These are phyloP conservation scores for Autographa pulchrina DNA, from an alignment of 2,888 invertebrate genomes.

Conservation along the genomic window DNA sequence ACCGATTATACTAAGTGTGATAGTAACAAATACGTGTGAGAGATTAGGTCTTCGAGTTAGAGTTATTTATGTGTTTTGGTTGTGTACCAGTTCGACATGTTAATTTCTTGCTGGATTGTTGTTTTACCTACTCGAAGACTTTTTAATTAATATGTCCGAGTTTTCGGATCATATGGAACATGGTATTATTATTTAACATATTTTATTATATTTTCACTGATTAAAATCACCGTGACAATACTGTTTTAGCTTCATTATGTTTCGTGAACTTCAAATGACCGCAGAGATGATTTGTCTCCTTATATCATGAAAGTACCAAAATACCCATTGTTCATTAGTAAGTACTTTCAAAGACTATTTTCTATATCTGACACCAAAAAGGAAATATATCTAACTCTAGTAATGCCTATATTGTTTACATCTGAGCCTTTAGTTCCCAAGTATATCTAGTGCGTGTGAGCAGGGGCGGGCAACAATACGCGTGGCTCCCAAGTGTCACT, in stretches of 20 bases:
- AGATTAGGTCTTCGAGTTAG: not conserved
- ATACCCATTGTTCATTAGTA: no score
- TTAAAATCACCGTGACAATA: no score
- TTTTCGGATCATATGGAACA: no score
- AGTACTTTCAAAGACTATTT: not conserved
- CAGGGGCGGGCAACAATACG: constrained; percentile 60
- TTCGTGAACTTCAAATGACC: no score
- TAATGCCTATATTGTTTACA: constrained; percentile 42
- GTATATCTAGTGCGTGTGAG: constrained; percentile 37
- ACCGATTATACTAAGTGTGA: not conserved
- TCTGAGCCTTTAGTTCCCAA: constrained; percentile 35
- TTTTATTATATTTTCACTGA: no score
- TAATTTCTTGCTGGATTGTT: no score
- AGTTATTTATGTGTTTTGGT: not conserved
- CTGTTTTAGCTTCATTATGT: no score
- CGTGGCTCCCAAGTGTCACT: constrained; percentile 71
- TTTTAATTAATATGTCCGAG: no score
- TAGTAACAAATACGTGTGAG: not conserved
- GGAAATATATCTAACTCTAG: not conserved
- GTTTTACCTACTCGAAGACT: no score
- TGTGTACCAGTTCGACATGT: not conserved
- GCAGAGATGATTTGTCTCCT: no score
- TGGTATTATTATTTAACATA: no score
- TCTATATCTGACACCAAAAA: not conserved
- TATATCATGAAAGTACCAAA: no score